Percentiles rank a stretch among this genome's conserved stretches.
Conservation (phyloP, 2,113 vertebrate genomes). For the Passerina amoena region DNA sequence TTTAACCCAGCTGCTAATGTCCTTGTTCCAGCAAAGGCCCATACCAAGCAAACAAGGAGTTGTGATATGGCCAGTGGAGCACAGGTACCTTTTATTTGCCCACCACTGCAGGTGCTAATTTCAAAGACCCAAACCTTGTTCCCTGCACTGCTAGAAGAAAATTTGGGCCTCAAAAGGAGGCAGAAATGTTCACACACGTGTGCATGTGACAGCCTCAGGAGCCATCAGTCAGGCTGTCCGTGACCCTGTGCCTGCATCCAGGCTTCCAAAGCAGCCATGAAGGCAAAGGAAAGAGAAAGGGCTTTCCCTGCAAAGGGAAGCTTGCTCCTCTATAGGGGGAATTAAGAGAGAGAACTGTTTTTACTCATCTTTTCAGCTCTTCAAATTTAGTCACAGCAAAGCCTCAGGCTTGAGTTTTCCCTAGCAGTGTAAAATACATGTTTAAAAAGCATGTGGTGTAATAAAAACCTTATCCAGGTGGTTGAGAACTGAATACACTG, state of each 20-base stretch:
- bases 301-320: neutral
- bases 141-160: neutral
- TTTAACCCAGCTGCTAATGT: neutral
- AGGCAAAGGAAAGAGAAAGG: no score
- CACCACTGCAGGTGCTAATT: neutral
- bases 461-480: neutral
- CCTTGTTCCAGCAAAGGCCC: neutral
- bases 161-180: neutral
- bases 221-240: neutral
- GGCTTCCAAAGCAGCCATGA: neutral
- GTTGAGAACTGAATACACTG: neutral
- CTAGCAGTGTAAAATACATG: neutral
- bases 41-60: neutral
- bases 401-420: neutral
- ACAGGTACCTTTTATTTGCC: neutral
- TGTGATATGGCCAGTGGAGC: neutral
- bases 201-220: neutral
- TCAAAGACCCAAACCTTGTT: neutral
- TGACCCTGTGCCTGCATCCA: neutral
- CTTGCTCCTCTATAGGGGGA: accelerated
- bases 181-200: accelerated
- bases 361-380: neutral
- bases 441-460: neutral
- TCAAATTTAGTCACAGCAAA: neutral
- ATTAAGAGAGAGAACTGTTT: neutral